Percentiles rank a stretch among this genome's conserved stretches.
Conservation (phyloP, 2,888 invertebrate species). For the Marasmarcha lunaedactyla region DNA sequence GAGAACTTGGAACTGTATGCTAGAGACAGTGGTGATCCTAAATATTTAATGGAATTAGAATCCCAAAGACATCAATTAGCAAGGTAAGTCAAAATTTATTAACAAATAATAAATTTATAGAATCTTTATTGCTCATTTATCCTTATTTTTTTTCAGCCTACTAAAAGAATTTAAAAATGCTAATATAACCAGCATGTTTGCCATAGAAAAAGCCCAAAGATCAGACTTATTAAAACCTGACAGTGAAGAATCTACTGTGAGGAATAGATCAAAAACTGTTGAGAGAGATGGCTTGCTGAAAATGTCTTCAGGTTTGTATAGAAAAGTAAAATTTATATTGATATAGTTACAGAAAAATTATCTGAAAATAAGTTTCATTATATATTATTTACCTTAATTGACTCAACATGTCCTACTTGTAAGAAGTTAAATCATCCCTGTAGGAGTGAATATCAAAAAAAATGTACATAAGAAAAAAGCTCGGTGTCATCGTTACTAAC, state of each 20-base stretch:
- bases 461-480: too few species aligned
- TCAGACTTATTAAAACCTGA: slow-evolving; percentile 74
- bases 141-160: slow-evolving; percentile 50
- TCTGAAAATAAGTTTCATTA: background rate
- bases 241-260: slow-evolving; percentile 57
- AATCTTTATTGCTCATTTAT: background rate
- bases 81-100: slow-evolving; percentile 63
- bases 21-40: slow-evolving; percentile 73
- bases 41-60: slow-evolving; percentile 74
- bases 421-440: too few species aligned
- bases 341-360: background rate
- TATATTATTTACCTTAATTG: too few species aligned
- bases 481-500: too few species aligned
- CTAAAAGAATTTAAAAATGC: slow-evolving; percentile 84
- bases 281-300: slow-evolving; percentile 76
- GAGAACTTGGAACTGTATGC: slow-evolving; percentile 77
- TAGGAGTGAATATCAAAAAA: too few species aligned
- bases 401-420: too few species aligned
- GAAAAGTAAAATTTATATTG: too few species aligned
- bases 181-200: slow-evolving; percentile 81
- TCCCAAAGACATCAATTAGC: slow-evolving; percentile 78
- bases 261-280: slow-evolving; percentile 75
- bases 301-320: slow-evolving; percentile 71
- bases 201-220: slow-evolving; percentile 81
- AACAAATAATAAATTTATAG: slow-evolving; percentile 1